Base-by-base conservation (phyloP, 1,140 invertebrate species). In the Spodoptera litura region DNA sequence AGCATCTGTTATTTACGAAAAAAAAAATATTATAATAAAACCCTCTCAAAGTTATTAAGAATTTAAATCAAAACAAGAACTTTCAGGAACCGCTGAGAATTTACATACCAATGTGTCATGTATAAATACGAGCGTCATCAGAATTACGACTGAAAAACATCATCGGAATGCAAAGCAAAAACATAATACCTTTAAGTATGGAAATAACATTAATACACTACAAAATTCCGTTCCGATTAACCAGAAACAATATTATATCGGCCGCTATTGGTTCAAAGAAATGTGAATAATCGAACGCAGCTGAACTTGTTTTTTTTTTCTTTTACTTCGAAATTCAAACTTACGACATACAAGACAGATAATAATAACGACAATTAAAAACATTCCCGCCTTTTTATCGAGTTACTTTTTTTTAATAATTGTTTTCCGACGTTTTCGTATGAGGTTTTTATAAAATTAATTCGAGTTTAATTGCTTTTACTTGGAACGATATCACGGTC, bases 141-240 rank as follows among this genome's bases (percentile, higher is more conserved):
- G 25, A 56, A 56, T 56, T 15, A 20, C 15, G 20, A 15, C 55
- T 56, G 55, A 56, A 56, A 56, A 20, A 56, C 55, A 56, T 15
- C 55, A 25, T 56, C n/a, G 55, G 55, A 56, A 56, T 56, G 55
- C 55, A 15, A 15, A 56, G 20, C 55, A 20, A 56, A 56, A 15
- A 56, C 38, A 6, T 44, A 44, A 44, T 44, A 44, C 38, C 9
- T 44, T 58, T 25, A 25, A 55, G 52, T 53, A 70, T 70, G 66
- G 25, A 70, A 70, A 55, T 53, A 70, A 70, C 66, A 68, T 66
- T 66, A 66, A 66, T 56, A 20, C n/a, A 44, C 13, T 52, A 70
- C 25, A 70, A 55, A 70, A 70, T 55, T 35, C 66, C 25, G 20
- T n/a, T 25, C 10, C 51, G 20, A 70, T 8, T 70, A 55, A 53